These are phyloP conservation scores for Tetramorium parvispinum DNA, from an alignment of 1,140 invertebrate species.

Conservation along the genomic window DNA sequence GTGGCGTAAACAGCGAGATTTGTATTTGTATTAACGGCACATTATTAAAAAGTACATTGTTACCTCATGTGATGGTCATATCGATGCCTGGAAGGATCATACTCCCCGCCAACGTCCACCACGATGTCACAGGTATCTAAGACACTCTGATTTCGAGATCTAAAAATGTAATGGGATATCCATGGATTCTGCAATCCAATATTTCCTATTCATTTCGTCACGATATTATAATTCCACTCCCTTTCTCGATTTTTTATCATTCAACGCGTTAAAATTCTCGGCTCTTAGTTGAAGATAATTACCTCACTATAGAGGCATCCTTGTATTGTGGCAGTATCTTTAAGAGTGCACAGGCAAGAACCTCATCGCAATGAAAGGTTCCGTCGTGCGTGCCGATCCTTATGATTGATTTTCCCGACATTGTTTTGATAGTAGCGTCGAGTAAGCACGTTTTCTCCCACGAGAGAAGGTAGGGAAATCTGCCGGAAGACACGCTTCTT, in stretches of 20 bases:
- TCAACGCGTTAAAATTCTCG: neutral
- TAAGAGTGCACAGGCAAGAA: constrained; percentile 96
- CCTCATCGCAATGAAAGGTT: constrained; percentile 98
- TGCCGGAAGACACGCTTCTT: neutral
- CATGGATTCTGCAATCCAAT: constrained; percentile 19
- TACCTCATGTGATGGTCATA: constrained; percentile 98
- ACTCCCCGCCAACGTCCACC: constrained; percentile 97
- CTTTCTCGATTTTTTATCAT: neutral
- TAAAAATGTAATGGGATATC: constrained; percentile 64
- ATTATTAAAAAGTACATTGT: neutral
- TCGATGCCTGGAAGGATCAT: constrained; percentile 90
- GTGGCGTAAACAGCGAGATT: neutral
- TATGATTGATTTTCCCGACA: constrained; percentile 30
- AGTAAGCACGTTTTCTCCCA: neutral
- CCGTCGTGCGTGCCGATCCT: constrained; percentile 93
- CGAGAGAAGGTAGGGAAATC: neutral
- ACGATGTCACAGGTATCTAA: constrained; percentile 96
- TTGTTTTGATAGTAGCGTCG: neutral
- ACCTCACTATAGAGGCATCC: constrained; percentile 93
- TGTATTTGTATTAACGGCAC: neutral
- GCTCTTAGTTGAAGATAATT: constrained; percentile 62
- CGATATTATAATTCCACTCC: neutral
- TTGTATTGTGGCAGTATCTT: constrained; percentile 93
- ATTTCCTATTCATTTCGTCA: neutral
- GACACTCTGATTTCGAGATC: constrained; percentile 88